Conservation (phyloP, 2,888 invertebrate species). For the Lordiphosa fenestrarum region DNA sequence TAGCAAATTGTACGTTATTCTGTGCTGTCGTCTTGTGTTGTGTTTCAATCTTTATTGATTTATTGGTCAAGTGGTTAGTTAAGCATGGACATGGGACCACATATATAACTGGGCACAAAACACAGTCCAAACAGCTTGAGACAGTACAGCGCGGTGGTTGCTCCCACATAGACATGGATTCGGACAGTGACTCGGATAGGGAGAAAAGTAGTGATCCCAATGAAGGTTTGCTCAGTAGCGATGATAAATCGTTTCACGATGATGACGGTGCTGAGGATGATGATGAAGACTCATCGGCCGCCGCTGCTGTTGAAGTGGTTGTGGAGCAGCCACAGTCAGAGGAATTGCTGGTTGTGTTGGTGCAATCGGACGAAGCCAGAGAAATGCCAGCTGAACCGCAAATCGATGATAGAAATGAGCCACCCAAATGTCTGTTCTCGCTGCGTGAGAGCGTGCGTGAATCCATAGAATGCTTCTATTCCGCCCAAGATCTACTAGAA, state of each 20-base stretch:
- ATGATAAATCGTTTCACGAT: conserved; percentile 58
- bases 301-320: conserved; percentile 15
- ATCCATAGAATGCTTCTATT: conserved; percentile 71
- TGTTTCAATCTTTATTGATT: conserved; percentile 64
- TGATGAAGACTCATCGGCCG: conserved; percentile 26
- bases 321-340: conserved; percentile 14
- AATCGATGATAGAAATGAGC: conserved; percentile 37
- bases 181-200: conserved; percentile 46
- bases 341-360: not conserved
- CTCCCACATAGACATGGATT: conserved; percentile 49
- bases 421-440: conserved; percentile 15
- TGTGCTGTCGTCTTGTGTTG: conserved; percentile 1
- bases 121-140: conserved; percentile 30
- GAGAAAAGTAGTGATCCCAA: conserved; percentile 67
- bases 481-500: conserved; percentile 73
- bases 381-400: conserved; percentile 22
- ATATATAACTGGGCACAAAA: conserved; percentile 3
- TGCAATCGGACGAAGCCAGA: conserved; percentile 45
- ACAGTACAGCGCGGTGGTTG: conserved; percentile 25
- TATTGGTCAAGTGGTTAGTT: conserved; percentile 39
- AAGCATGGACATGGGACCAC: conserved; percentile 5
- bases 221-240: conserved; percentile 60
- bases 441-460: conserved; percentile 59
- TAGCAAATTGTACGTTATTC: conserved; percentile 3
- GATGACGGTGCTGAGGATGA: conserved; percentile 27